Conservation (phyloP, 1,140 invertebrate species). For the Eupeodes corollae region DNA sequence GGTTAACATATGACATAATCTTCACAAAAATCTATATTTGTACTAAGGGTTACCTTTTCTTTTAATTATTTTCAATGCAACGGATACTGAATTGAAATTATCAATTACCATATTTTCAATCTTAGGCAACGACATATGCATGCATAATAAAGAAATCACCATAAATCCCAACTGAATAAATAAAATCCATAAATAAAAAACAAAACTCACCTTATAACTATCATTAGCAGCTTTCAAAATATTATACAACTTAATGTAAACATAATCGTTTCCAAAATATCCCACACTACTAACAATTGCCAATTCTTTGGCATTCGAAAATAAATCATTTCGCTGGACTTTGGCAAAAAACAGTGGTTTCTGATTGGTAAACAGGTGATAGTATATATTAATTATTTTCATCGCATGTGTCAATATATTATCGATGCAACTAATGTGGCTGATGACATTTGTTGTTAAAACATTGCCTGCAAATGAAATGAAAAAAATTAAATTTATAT, state of each 20-base stretch:
- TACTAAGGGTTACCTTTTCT: too few relatives aligned
- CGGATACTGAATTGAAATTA: too few relatives aligned
- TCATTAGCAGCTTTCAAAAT: slow-evolving; percentile 57
- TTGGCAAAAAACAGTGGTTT: slow-evolving; percentile 40
- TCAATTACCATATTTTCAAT: too few relatives aligned
- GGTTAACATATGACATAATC: too few relatives aligned
- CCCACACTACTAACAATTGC: slow-evolving; percentile 39
- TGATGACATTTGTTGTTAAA: not conserved
- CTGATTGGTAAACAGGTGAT: slow-evolving; percentile 59
- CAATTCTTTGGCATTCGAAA: slow-evolving; percentile 13
- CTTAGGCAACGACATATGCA: too few relatives aligned
- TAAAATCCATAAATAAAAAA: not conserved
- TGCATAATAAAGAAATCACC: too few relatives aligned
- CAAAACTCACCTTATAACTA: slow-evolving; percentile 56
- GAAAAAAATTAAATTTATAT: too few relatives aligned
- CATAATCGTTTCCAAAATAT: slow-evolving; percentile 50
- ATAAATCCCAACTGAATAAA: too few relatives aligned
- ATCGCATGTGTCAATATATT: slow-evolving; percentile 50
- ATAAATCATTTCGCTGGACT: slow-evolving; percentile 11
- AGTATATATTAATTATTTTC: slow-evolving; percentile 59
- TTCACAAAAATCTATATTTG: too few relatives aligned
- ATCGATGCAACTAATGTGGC: not conserved
- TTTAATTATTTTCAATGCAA: too few relatives aligned
- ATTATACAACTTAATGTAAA: slow-evolving; percentile 67
- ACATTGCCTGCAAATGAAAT: too few relatives aligned